Conservation (phyloP, 2,888 invertebrate species). For the Parnassius glacialis region DNA sequence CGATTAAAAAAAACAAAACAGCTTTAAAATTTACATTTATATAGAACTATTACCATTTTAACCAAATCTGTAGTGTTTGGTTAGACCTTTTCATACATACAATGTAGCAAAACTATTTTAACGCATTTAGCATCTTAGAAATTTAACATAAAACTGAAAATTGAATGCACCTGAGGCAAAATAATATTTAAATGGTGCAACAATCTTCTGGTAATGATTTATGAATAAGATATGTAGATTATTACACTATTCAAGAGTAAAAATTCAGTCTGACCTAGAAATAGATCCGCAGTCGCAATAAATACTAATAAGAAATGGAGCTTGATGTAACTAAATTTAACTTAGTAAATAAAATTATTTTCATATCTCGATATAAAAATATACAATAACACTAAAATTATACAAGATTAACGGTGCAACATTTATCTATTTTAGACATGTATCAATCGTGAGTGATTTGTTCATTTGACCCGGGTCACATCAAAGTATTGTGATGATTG, state of each 20-base stretch:
- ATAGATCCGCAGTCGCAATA: slow-evolving; percentile 35
- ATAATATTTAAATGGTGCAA: not conserved
- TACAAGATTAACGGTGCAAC: slow-evolving; percentile 66
- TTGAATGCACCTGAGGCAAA: not conserved
- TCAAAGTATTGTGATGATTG: no score
- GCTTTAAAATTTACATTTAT: no score
- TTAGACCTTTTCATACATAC: not conserved
- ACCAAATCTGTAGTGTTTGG: not conserved
- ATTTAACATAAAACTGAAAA: not conserved
- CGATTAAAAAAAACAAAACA: no score
- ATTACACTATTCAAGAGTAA: slow-evolving; percentile 25
- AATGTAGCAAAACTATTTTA: no score
- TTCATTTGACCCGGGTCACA: no score
- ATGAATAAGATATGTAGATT: slow-evolving; percentile 1
- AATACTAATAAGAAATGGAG: slow-evolving; percentile 50
- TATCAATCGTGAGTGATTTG: no score
- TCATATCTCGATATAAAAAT: slow-evolving; percentile 66
- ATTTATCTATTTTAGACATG: slow-evolving; percentile 44
- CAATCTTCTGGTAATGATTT: slow-evolving; percentile 1
- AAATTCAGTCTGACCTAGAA: slow-evolving; percentile 33
- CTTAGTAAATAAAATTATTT: slow-evolving; percentile 51
- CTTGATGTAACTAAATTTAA: slow-evolving; percentile 41
- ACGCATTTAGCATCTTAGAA: no score
- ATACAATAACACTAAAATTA: slow-evolving; percentile 73
- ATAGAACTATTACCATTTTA: not conserved